Evolutionary conservation across 2,888 invertebrate genomes (phyloP).

Genomic region (Galerucella calmariensis): DNA sequence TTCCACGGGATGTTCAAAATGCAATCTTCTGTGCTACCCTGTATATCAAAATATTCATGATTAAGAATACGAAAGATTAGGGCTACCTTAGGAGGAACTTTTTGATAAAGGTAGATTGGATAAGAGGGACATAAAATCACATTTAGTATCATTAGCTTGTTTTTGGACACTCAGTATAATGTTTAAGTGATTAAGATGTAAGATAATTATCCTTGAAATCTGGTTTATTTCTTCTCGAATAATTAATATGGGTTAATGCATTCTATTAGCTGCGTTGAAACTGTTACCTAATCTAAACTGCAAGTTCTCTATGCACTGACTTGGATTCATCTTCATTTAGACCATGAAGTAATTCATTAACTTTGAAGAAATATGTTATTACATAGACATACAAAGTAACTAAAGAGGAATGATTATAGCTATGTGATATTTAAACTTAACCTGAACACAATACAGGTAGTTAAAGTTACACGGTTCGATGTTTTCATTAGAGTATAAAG

Average conservation of each 20-base stretch:
- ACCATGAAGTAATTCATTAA: slow-evolving; percentile 55
- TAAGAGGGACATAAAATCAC: no score
- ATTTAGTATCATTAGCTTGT: no score
- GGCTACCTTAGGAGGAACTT: no score
- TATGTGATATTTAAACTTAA: slow-evolving; percentile 38
- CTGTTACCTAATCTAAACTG: slow-evolving; percentile 32
- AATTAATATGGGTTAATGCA: slow-evolving; percentile 17
- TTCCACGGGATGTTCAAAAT: no score
- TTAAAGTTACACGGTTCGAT: slow-evolving; percentile 53
- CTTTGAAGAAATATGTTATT: slow-evolving; percentile 45
- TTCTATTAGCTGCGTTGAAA: slow-evolving; percentile 16
- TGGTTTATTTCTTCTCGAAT: neutral
- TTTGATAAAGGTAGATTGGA: no score
- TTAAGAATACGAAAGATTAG: no score
- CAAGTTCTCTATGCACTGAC: slow-evolving; percentile 20
- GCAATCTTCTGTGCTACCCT: no score
- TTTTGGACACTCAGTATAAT: no score
- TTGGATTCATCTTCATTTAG: slow-evolving; percentile 42
- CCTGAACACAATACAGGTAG: slow-evolving; percentile 44
- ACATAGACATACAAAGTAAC: slow-evolving; percentile 45
- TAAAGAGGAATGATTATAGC: slow-evolving; percentile 40
- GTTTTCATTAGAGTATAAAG: slow-evolving; percentile 54
- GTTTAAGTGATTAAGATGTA: no score
- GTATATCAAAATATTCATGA: no score
- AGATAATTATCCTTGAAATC: neutral